These are phyloP conservation scores for Enoplosus armatus DNA, from an alignment of 2,797 vertebrate species.

Conservation along the genomic window DNA sequence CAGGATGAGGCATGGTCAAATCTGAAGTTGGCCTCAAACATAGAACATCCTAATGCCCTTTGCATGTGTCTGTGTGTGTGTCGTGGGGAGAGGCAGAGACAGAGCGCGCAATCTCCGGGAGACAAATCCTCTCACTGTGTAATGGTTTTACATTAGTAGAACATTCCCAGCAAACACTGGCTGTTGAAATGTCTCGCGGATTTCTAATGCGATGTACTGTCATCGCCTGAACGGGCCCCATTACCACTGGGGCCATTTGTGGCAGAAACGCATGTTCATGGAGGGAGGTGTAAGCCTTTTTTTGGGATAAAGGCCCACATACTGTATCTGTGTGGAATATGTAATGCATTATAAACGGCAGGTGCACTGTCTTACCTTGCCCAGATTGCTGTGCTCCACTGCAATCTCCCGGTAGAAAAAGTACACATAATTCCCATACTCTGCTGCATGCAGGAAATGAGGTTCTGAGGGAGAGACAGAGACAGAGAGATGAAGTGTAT, in stretches of 20 bases:
- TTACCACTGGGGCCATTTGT: constrained; percentile 57
- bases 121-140: constrained; percentile 70
- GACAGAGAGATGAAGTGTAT: constrained; percentile 76
- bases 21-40: constrained; percentile 62
- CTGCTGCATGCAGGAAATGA: constrained; percentile 97
- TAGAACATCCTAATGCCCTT: constrained; percentile 65
- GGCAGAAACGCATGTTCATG: constrained; percentile 47
- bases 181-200: constrained; percentile 57
- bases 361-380: constrained; percentile 89
- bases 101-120: constrained; percentile 34
- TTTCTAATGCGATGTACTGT: constrained; percentile 56
- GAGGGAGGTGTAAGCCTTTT: constrained; percentile 45
- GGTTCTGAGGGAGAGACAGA: constrained; percentile 89
- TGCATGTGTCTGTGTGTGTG: constrained; percentile 41
- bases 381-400: constrained; percentile 97
- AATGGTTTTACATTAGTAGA: constrained; percentile 73
- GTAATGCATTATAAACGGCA: constrained; percentile 44
- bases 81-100: constrained; percentile 20
- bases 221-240: constrained; percentile 53
- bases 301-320: constrained; percentile 39
- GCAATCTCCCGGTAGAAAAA: constrained; percentile 99
- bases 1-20: constrained; percentile 67
- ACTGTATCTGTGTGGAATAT: constrained; percentile 47
- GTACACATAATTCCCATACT: constrained; percentile 98
- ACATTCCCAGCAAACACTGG: constrained; percentile 62